A percentile compares a stretch with the other conserved stretches of the same genome.
phyloP scores from a whole-genome alignment of 2,888 invertebrate species.

The Xestia xanthographa region DNA sequence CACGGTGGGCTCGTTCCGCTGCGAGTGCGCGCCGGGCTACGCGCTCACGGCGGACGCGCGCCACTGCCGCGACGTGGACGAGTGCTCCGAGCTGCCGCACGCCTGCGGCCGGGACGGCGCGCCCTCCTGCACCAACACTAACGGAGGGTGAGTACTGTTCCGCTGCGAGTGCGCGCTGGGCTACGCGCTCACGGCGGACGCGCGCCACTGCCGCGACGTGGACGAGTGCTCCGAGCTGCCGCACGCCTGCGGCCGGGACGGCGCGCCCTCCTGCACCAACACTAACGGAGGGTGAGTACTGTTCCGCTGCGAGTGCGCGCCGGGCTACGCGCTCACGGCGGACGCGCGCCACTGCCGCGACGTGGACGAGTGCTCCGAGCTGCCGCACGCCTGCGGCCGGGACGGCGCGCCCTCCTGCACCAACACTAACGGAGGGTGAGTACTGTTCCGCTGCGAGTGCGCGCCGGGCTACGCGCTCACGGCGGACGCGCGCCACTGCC shows the following conservation, averaged over 20 bases:
- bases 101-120: conserved; percentile 72
- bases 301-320: no score
- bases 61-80: conserved; percentile 95
- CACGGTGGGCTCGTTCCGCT: conserved; percentile 94
- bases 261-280: conserved; percentile 85
- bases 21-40: conserved; percentile 95
- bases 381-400: conserved; percentile 81
- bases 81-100: conserved; percentile 85
- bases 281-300: conserved; percentile 83
- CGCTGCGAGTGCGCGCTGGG: conserved; percentile 95
- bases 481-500: conserved; percentile 94
- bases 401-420: conserved; percentile 79
- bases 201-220: conserved; percentile 78
- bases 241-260: conserved; percentile 66
- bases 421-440: no score
- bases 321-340: no score
- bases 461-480: conserved; percentile 94
- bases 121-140: conserved; percentile 86
- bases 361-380: conserved; percentile 5
- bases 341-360: no score
- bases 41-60: conserved; percentile 93
- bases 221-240: no score
- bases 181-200: conserved; percentile 93
- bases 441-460: conserved; percentile 94
- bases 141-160: conserved; percentile 88